Evolutionary conservation across 2,113 vertebrate genomes (phyloP).

Genomic region (Cyprinus carpio): DNA sequence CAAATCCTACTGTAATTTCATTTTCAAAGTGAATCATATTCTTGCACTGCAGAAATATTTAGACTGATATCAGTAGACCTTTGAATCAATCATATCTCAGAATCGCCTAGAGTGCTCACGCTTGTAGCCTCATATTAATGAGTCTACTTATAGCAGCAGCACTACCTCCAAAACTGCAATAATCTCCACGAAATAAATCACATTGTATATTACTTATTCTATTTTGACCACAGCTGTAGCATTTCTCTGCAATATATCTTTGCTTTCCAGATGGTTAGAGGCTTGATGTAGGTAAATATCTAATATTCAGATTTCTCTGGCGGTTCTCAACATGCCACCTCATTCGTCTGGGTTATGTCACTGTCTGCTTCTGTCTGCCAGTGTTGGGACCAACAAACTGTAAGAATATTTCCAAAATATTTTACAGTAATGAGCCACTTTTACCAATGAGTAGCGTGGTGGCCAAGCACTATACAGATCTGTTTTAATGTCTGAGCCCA

Average conservation of each 20-base stretch:
- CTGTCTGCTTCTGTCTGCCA: conserved; percentile 4
- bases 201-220: conserved; percentile 29
- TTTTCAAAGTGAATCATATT: conserved; percentile 59
- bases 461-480: background rate
- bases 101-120: conserved; percentile 32
- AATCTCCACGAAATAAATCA: conserved; percentile 43
- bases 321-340: background rate
- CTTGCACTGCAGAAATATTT: conserved; percentile 58
- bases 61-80: conserved; percentile 56
- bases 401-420: background rate
- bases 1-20: conserved; percentile 61
- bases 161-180: conserved; percentile 29
- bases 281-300: conserved; percentile 27
- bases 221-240: conserved; percentile 48
- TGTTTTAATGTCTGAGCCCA: background rate
- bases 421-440: background rate
- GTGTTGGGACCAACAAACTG: background rate
- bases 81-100: conserved; percentile 67
- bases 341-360: background rate
- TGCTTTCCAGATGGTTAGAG: conserved; percentile 44
- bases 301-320: background rate
- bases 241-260: conserved; percentile 37
- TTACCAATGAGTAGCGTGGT: background rate
- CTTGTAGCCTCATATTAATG: conserved; percentile 40
- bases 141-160: conserved; percentile 31